Percentiles rank a stretch among this genome's conserved stretches.
Conservation (phyloP, 2,888 invertebrate genomes). For the Falcaria lacertinaria region DNA sequence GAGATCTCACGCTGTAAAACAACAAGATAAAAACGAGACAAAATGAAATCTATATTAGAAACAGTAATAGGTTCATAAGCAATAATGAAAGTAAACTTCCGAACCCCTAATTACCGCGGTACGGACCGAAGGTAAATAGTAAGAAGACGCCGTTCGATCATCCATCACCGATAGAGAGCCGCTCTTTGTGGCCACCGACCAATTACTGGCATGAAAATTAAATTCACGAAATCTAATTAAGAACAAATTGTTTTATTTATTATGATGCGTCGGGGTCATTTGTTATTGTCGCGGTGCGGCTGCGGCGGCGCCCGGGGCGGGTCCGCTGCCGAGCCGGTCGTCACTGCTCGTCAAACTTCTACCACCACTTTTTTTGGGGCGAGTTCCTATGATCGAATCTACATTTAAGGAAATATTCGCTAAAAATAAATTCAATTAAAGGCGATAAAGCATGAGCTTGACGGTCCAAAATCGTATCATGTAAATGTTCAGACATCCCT, state of each 20-base stretch:
- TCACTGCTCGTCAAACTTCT: constrained; percentile 9
- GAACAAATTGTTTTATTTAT: constrained; percentile 80
- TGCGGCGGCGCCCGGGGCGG: constrained; percentile 70
- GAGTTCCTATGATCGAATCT: constrained; percentile 18
- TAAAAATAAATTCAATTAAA: too few relatives aligned
- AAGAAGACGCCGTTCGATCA: constrained; percentile 71
- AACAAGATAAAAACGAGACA: constrained; percentile 39
- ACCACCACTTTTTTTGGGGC: constrained; percentile 39
- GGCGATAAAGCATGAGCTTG: too few relatives aligned
- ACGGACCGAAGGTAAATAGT: constrained; percentile 69
- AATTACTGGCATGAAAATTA: constrained; percentile 79
- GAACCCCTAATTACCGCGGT: constrained; percentile 69
- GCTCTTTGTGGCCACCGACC: constrained; percentile 77
- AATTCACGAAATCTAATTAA: constrained; percentile 81
- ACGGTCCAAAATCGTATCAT: background rate
- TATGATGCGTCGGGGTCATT: constrained; percentile 78
- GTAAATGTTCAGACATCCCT: constrained; percentile 12
- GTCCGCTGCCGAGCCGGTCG: constrained; percentile 39
- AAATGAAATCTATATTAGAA: constrained; percentile 72
- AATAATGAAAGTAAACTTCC: constrained; percentile 75
- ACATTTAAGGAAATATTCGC: too few relatives aligned
- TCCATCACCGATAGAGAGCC: constrained; percentile 74
- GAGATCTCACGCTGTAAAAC: constrained; percentile 31
- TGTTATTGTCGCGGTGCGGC: constrained; percentile 66
- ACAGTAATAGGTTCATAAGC: constrained; percentile 68